A percentile compares a stretch with the other conserved stretches of the same genome.
Evolutionary conservation across 2,113 vertebrate genomes (phyloP).

Genomic region (Aspidoscelis tigris): DNA sequence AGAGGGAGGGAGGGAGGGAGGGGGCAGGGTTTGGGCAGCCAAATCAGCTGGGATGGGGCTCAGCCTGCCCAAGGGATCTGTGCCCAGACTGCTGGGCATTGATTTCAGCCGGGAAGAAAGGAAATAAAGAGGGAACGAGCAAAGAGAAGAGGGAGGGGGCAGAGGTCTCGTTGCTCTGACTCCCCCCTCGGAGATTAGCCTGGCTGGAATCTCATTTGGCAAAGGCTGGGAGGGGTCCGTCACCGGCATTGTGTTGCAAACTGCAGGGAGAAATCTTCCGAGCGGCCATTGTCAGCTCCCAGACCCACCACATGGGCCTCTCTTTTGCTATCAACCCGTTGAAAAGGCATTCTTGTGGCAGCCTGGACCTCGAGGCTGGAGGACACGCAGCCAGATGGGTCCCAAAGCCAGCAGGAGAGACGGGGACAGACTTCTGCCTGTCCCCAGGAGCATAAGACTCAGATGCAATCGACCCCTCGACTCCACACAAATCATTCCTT

Average conservation of each 20-base stretch:
- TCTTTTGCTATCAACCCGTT: conserved; percentile 7
- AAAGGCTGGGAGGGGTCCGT: conserved; percentile 16
- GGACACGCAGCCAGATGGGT: conserved; percentile 15
- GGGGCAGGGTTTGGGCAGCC: background rate
- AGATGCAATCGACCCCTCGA: background rate
- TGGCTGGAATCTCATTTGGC: conserved; percentile 40
- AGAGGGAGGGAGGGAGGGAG: background rate
- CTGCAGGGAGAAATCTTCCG: conserved; percentile 7
- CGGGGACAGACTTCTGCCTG: background rate
- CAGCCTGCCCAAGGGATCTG: background rate
- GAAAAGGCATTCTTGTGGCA: background rate
- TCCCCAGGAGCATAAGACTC: background rate
- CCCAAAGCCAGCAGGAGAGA: background rate
- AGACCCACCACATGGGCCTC: conserved; percentile 20
- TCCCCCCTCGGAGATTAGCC: conserved; percentile 30
- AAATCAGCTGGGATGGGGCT: background rate
- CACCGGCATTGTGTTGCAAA: conserved; percentile 21
- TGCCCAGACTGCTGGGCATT: background rate
- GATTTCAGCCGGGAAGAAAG: background rate
- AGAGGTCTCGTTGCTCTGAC: background rate
- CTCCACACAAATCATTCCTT: too few species aligned
- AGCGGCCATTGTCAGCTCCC: conserved; percentile 30
- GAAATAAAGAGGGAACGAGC: background rate
- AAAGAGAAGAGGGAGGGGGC: background rate
- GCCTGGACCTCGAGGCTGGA: background rate